Evolutionary conservation across 2,113 vertebrate species (phyloP), one percentile per base, ranked within the genome.

Genomic region (Odocoileus virginianus): DNA sequence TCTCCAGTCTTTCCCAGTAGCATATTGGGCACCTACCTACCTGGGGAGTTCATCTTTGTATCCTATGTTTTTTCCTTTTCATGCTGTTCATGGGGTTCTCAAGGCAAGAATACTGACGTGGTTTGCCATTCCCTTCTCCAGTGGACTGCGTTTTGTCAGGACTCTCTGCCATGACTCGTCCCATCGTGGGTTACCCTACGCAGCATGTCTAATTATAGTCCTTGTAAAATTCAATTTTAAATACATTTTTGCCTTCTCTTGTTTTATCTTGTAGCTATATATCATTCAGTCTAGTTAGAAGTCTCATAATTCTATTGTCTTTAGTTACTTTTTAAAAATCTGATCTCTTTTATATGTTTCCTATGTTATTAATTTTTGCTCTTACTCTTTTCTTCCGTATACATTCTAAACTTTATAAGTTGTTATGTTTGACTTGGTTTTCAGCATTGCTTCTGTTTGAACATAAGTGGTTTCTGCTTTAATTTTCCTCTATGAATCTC

Each of bases 101-200:
- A 40, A 76, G 36, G 21, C 36, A 76, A 43, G 36, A 76, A 43
- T 43, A 43, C 36, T 43, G 40, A 25, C 25, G 71, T 74, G 71
- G 36, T 40, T 74, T 74, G 23, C 71, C 23, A 43, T 43, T 23
- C 21, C 36, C 36, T 76, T 43, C 36, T 76, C 36, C 36, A 76
- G 21, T 25, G 36, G 36, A 23, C 19, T 10, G 12, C 5, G 1
- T 71, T 71, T 71, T 71, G 67, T 71, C 67, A 71, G n/a, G 40
- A 12, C n/a, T 23, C 33, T 36, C 17, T 0, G 0, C n/a, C 19
- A 40, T 36, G n/a, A 71, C 19, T 5, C 2, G 0, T 23, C 19
- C 2, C 19, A 40, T 23, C 19, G 23, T 71, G 67, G 19, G 19
- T 40, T 5, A 0, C 19, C 5, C 19, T 71, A 71, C 9, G 36